Conservation (phyloP, 2,797 vertebrate genomes). For the Nannoperca australis region DNA sequence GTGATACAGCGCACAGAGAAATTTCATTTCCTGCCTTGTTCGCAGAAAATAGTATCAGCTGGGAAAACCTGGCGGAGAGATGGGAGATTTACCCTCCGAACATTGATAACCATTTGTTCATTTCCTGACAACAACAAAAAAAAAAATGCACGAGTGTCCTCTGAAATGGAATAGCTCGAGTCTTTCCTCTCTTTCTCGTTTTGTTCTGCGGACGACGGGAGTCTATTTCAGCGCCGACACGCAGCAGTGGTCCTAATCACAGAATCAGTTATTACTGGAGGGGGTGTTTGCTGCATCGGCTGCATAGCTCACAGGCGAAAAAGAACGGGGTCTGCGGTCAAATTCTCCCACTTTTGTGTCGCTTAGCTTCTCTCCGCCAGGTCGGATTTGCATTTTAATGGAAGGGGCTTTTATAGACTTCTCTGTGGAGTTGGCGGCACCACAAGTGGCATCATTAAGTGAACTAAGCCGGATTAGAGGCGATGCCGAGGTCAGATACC, state of each 20-base stretch:
- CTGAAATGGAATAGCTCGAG: constrained; percentile 89
- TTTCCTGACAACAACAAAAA: constrained; percentile 98
- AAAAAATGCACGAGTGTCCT: constrained; percentile 87
- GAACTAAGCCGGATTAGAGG: constrained; percentile 99
- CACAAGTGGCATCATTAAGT: constrained; percentile 99
- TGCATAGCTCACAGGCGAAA: constrained; percentile 71
- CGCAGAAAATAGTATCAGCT: constrained; percentile 93
- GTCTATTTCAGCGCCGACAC: constrained; percentile 89
- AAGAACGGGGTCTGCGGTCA: constrained; percentile 82
- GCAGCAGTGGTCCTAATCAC: constrained; percentile 91
- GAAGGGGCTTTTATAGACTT: constrained; percentile 99
- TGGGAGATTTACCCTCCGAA: constrained; percentile 92
- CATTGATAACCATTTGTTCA: constrained; percentile 99
- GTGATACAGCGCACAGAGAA: constrained; percentile 77
- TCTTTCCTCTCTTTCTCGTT: constrained; percentile 74
- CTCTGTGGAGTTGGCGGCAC: constrained; percentile 92
- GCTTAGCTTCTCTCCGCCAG: constrained; percentile 90
- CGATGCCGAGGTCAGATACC: constrained; percentile 97
- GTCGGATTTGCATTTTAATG: constrained; percentile 99
- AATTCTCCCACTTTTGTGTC: constrained; percentile 95
- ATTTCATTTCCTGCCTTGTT: constrained; percentile 98
- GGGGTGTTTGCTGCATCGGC: constrained; percentile 85
- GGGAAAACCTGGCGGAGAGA: constrained; percentile 94
- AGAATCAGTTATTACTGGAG: constrained; percentile 93
- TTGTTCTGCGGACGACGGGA: constrained; percentile 86